phyloP scores from a whole-genome alignment of 2,888 invertebrate genomes.

The Neoaliturus tenellus region DNA sequence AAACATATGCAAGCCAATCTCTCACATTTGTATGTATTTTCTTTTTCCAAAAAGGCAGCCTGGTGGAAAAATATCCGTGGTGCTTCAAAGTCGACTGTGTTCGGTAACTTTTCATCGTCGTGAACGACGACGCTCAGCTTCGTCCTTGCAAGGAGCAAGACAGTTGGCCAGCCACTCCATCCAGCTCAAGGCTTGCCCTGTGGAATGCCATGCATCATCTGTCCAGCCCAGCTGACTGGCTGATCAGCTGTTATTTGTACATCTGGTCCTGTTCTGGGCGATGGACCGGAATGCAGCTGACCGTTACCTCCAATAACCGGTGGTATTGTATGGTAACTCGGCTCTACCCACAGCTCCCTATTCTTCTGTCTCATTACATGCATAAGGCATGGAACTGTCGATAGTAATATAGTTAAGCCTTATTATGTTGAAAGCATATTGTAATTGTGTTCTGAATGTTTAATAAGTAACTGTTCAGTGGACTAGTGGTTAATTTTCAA shows the following conservation, averaged over 20 bases:
- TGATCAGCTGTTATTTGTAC: constrained; percentile 26
- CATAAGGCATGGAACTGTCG: neutral
- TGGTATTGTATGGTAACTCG: neutral
- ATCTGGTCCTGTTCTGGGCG: neutral
- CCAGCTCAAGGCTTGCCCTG: neutral
- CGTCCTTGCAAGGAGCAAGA: neutral
- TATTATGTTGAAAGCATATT: too few species aligned
- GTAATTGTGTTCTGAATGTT: too few species aligned
- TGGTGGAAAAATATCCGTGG: too few species aligned
- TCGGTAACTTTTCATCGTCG: too few species aligned
- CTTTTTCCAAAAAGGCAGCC: too few species aligned
- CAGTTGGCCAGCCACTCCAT: neutral
- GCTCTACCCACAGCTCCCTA: neutral
- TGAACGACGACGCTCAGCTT: too few species aligned
- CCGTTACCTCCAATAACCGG: neutral
- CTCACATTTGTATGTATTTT: too few species aligned
- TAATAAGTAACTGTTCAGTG: too few species aligned
- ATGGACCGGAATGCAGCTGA: neutral
- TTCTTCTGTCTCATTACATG: neutral
- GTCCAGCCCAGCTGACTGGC: neutral
- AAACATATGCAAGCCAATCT: too few species aligned
- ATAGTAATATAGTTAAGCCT: neutral
- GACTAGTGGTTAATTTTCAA: too few species aligned
- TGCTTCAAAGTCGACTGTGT: too few species aligned
- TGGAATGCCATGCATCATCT: constrained; percentile 27